Evolutionary conservation across 2,888 invertebrate species (phyloP), one percentile per base, ranked within the genome.

Genomic region (Chromoteleia sp.): DNA sequence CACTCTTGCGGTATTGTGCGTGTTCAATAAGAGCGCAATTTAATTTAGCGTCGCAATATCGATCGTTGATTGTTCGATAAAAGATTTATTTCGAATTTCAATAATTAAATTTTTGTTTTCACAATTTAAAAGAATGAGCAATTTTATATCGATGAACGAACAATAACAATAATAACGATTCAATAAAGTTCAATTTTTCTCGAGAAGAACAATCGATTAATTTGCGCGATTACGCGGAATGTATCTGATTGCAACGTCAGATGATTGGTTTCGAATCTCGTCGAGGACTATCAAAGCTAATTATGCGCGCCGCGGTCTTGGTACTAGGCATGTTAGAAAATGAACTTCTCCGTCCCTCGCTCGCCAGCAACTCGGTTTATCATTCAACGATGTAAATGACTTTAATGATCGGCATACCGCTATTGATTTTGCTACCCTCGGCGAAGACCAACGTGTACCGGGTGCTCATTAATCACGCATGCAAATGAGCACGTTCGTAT

Each of bases 361-460:
- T 33, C 33, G 33, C 17, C 2, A 17, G 15, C 12, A 50, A 10
- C 45, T 54, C 56, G 56, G 63, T 70, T 82, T 71, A 83, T 83
- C 82, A 85, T 82, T 79, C 68, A 58, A 14, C 68, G 71, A 82
- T 74, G 83, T 75, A 84, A 84, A 87, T 85, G 85, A 85, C 85
- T 84, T 83, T 83, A 82, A 86, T 86, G 85, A 86, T 85, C 82
- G 74, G 56, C 29, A 17, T 29, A 71, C 50, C 59, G 68, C 79
- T 85, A 86, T 87, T 85, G 86, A 87, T 87, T 85, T 85, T 81
- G 84, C 63, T 81, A 81, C 80, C 84, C 83, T 76, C 65, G 56
- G 73, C 73, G 50, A 65, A 58, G 67, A 52, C 77, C 70, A 25
- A 33, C 54, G 6, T 61, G 15, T 79, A 78, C 71, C 59, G 63